Percentiles rank a stretch among this genome's conserved stretches.
phyloP scores from a whole-genome alignment of 2,888 invertebrate genomes.

The Brachypalpus laphriformis region DNA sequence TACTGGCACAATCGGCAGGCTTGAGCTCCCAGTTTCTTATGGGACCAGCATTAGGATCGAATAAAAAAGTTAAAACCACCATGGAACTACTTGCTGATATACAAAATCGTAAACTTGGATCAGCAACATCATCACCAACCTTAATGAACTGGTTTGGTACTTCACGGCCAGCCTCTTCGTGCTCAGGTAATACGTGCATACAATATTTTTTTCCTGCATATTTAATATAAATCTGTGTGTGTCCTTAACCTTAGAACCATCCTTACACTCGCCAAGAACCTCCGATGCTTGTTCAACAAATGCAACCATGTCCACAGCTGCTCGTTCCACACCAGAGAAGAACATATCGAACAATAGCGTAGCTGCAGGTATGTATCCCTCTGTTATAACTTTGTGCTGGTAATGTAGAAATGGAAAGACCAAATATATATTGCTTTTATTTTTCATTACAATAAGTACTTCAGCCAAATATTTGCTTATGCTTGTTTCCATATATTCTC shows the following conservation, averaged over 20 bases:
- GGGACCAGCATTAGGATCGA: constrained; percentile 75
- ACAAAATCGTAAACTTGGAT: constrained; percentile 79
- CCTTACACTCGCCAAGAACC: constrained; percentile 78
- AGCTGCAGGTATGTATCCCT: constrained; percentile 50
- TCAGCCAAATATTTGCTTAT: not conserved
- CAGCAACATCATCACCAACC: constrained; percentile 76
- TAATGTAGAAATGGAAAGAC: not conserved
- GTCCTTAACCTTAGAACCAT: constrained; percentile 75
- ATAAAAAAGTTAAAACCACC: constrained; percentile 82
- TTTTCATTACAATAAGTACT: not conserved
- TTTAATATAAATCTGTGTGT: not conserved
- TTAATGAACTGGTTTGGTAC: constrained; percentile 74
- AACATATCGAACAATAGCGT: constrained; percentile 60
- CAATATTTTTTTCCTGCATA: not conserved
- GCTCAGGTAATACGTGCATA: constrained; percentile 78
- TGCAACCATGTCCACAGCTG: constrained; percentile 76
- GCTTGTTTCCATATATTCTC: constrained; percentile 27
- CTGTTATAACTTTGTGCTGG: not conserved
- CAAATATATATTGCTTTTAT: not conserved
- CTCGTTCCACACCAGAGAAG: constrained; percentile 74
- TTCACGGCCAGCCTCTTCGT: constrained; percentile 78
- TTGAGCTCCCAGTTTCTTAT: constrained; percentile 80
- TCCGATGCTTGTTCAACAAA: constrained; percentile 78
- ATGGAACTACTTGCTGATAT: constrained; percentile 82
- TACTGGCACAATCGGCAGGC: constrained; percentile 80